These are phyloP conservation scores for Lasioglossum albipes DNA, from an alignment of 1,140 invertebrate genomes.

Conservation along the genomic window DNA sequence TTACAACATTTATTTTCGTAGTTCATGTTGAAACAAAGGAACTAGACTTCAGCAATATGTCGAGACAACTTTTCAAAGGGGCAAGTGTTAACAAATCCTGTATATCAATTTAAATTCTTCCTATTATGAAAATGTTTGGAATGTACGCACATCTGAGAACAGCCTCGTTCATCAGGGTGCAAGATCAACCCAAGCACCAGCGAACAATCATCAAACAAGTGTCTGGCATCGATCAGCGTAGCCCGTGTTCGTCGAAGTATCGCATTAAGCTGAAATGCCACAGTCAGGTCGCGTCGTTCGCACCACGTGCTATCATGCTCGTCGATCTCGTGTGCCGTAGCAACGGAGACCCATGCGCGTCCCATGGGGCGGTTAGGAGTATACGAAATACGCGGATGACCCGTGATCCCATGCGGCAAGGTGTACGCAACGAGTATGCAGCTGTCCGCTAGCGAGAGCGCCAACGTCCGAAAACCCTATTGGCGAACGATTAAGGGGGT, in stretches of 20 bases:
- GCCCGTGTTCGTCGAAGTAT: background rate
- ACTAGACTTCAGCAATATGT: too few relatives aligned
- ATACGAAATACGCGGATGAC: background rate
- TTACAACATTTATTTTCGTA: too few relatives aligned
- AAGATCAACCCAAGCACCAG: background rate
- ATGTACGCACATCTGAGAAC: background rate
- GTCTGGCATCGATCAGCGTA: background rate
- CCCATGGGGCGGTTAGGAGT: background rate
- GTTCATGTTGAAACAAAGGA: too few relatives aligned
- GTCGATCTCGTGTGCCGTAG: background rate
- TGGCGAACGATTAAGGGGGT: constrained; percentile 66
- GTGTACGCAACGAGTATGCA: background rate
- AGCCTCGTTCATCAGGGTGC: background rate
- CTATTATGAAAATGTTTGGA: too few relatives aligned
- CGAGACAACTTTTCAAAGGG: too few relatives aligned
- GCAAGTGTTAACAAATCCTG: too few relatives aligned
- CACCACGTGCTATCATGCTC: background rate
- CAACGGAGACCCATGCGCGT: background rate
- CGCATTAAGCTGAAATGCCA: background rate
- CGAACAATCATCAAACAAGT: background rate
- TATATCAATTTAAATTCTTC: too few relatives aligned
- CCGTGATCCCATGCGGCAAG: background rate
- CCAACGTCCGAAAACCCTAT: constrained; percentile 34
- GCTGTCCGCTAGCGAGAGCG: background rate
- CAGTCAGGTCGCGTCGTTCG: background rate